Evolutionary conservation across 2,888 invertebrate genomes (phyloP).

Genomic region (Troglohyphantes excavatus): DNA sequence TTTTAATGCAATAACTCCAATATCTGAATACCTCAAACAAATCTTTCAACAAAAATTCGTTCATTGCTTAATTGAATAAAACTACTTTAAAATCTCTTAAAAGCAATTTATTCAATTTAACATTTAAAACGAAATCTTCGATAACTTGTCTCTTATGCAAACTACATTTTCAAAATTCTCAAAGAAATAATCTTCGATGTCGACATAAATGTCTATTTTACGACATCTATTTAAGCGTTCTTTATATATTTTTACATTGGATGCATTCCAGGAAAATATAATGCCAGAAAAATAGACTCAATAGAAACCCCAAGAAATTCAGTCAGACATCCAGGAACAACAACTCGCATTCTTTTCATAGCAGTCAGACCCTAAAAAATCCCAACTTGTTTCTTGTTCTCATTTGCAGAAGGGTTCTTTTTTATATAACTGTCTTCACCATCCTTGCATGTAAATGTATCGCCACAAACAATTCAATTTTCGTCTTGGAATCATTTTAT

Average conservation of each 20-base stretch:
- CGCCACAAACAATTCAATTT: constrained; percentile 8
- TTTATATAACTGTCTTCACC: background rate
- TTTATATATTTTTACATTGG: background rate
- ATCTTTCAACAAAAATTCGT: too few species aligned
- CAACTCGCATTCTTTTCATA: background rate
- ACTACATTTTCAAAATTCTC: too few species aligned
- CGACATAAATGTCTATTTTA: too few species aligned
- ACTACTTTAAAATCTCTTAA: too few species aligned
- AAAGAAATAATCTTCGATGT: too few species aligned
- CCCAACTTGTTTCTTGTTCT: background rate
- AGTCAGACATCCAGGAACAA: background rate
- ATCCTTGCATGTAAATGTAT: background rate
- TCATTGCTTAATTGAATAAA: too few species aligned
- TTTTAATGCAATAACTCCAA: too few species aligned
- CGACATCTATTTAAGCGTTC: too few species aligned
- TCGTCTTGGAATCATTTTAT: background rate
- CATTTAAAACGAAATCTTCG: too few species aligned
- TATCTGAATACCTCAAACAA: too few species aligned
- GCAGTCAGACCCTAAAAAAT: background rate
- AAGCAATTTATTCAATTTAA: too few species aligned
- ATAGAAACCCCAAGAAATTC: background rate
- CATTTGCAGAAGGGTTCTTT: background rate
- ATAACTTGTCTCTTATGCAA: too few species aligned
- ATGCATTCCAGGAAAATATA: background rate
- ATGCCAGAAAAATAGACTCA: background rate